Evolutionary conservation across 2,113 vertebrate genomes (phyloP).

Genomic region (Dasyprocta punctata): DNA sequence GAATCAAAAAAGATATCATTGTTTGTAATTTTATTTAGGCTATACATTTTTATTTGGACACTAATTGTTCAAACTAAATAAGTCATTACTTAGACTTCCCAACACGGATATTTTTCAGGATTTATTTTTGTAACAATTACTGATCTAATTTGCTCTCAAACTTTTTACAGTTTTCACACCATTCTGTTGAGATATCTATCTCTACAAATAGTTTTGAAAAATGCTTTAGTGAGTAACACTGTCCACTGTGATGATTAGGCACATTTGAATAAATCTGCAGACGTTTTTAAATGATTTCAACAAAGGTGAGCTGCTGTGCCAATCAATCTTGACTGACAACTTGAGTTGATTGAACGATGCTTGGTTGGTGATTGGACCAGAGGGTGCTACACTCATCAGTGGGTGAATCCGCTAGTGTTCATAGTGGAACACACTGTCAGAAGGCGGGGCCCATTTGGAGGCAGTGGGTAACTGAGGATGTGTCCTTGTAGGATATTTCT

Average conservation of each 20-base stretch:
- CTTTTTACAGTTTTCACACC: background rate
- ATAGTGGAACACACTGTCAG: background rate
- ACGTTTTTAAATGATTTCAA: background rate
- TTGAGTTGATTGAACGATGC: background rate
- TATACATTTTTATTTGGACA: background rate
- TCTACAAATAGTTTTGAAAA: background rate
- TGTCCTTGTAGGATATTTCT: background rate
- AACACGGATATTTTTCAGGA: background rate
- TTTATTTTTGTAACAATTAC: slow-evolving; percentile 1
- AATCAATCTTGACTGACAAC: background rate
- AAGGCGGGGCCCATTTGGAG: background rate
- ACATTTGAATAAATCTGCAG: background rate
- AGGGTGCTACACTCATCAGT: background rate
- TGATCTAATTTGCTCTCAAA: background rate
- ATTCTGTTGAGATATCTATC: background rate
- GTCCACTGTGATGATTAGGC: background rate
- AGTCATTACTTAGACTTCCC: background rate
- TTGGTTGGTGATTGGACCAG: background rate
- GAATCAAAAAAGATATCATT: background rate
- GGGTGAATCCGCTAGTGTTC: background rate
- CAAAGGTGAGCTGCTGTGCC: background rate
- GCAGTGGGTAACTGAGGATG: background rate
- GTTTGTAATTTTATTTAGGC: background rate
- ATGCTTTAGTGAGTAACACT: background rate
- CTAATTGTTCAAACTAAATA: background rate